phyloP scores from a whole-genome alignment of 2,888 invertebrate genomes.

The Apantesis nais region DNA sequence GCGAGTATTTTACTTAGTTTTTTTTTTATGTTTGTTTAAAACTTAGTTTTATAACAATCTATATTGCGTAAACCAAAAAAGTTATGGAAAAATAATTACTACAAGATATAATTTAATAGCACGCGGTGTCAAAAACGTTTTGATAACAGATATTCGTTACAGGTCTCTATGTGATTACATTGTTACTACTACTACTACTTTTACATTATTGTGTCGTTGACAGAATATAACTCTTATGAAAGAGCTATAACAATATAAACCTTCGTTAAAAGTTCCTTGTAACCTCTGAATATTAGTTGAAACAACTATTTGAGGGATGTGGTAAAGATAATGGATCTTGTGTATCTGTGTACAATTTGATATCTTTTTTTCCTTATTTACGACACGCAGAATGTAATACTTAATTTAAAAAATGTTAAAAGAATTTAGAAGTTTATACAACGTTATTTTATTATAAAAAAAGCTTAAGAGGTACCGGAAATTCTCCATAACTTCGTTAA shows the following conservation, averaged over 20 bases:
- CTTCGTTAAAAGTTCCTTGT: background rate
- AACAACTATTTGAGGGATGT: background rate
- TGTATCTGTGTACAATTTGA: background rate
- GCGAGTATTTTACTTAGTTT: no score
- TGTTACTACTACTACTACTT: background rate
- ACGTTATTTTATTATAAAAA: background rate
- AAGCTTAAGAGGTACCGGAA: background rate
- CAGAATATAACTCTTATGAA: background rate
- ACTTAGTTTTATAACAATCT: no score
- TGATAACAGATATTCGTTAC: background rate
- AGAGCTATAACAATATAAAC: background rate
- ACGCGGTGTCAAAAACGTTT: background rate
- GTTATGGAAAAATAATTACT: background rate
- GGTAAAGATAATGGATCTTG: background rate
- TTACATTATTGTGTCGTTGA: background rate
- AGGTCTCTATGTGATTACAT: background rate
- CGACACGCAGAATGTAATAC: background rate
- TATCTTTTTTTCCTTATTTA: background rate
- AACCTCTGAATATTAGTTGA: background rate
- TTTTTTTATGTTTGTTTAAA: background rate
- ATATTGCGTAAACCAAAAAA: no score
- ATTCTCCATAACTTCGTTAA: no score
- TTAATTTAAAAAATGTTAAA: background rate
- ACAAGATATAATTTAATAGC: background rate
- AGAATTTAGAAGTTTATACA: background rate